Evolutionary conservation across 1,140 invertebrate species (phyloP).

Genomic region (Nasonia giraulti): DNA sequence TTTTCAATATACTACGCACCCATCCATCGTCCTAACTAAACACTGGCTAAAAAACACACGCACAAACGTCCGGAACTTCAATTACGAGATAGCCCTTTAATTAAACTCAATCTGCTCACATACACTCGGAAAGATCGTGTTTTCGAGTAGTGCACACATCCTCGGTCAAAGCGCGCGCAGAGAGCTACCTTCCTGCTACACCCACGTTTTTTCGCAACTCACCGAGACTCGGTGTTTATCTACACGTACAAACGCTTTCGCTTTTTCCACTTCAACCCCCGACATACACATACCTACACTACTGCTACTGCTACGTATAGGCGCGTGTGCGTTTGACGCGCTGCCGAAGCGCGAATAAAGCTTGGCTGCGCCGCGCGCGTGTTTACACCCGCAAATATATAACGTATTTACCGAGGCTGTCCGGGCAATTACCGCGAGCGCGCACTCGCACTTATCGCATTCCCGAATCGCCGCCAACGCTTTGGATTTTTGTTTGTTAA

Average conservation of each 20-base stretch:
- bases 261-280: conserved; percentile 56
- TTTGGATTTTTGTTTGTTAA: conserved; percentile 60
- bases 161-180: background rate
- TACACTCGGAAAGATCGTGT: background rate
- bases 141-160: background rate
- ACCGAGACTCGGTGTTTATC: background rate
- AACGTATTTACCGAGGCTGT: conserved; percentile 57
- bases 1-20: background rate
- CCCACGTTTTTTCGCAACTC: background rate
- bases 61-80: conserved; percentile 16
- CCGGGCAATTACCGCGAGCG: conserved; percentile 57
- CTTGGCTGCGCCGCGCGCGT: conserved; percentile 31
- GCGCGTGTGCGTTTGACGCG: conserved; percentile 32
- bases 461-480: conserved; percentile 35
- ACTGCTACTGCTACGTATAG: background rate
- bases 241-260: conserved; percentile 47
- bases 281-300: conserved; percentile 32
- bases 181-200: background rate
- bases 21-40: background rate
- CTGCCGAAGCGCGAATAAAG: conserved; percentile 10
- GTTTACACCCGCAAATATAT: conserved; percentile 57
- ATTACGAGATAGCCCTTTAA: conserved; percentile 32
- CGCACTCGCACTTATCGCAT: conserved; percentile 6
- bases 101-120: conserved; percentile 21
- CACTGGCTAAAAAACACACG: background rate